phyloP scores from a whole-genome alignment of 2,113 vertebrate species.

The Centropus bengalensis region DNA sequence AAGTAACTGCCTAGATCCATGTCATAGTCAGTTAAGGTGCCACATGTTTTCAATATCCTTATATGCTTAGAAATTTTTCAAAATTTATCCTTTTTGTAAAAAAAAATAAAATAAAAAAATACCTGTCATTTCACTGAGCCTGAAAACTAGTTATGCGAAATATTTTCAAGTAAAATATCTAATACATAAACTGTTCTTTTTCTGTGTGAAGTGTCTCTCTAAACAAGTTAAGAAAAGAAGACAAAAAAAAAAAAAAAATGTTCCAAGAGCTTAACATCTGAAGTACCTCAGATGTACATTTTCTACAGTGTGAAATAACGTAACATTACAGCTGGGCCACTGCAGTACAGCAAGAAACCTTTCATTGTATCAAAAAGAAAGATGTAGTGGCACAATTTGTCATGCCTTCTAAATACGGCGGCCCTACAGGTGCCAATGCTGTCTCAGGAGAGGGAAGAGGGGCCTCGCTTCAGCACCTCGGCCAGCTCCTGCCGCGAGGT shows the following conservation, averaged over 20 bases:
- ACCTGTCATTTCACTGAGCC: neutral
- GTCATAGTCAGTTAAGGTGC: neutral
- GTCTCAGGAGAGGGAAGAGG: neutral
- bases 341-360: neutral
- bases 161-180: neutral
- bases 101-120: too few relatives aligned
- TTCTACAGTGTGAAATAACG: neutral
- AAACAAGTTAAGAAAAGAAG: neutral
- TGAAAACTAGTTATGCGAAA: neutral
- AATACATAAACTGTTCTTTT: neutral
- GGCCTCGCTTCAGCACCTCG: slow-evolving; percentile 22
- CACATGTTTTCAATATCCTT: neutral
- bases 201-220: neutral
- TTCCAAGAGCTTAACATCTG: fast-evolving
- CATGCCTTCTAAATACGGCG: fast-evolving
- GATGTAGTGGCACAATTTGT: fast-evolving
- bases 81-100: neutral
- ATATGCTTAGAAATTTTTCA: neutral
- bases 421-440: fast-evolving
- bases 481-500: neutral
- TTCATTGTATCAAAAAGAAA: too few relatives aligned
- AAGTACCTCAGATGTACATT: neutral
- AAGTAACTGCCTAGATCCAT: neutral
- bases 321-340: neutral
- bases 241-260: fast-evolving